phyloP scores from a whole-genome alignment of 2,888 invertebrate species.

The Ischnura elegans region DNA sequence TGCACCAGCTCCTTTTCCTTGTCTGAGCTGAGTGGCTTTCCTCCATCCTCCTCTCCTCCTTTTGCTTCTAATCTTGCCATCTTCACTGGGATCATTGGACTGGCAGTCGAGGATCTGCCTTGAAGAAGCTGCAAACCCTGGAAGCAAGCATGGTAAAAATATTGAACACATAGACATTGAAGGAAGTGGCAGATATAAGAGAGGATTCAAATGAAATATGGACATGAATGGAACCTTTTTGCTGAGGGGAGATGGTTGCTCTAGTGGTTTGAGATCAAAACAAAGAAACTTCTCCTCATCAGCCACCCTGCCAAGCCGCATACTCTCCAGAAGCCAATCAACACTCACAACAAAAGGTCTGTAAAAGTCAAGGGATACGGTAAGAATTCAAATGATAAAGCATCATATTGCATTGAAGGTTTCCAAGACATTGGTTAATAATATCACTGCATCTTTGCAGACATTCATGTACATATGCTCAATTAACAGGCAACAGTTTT shows the following conservation, averaged over 20 bases:
- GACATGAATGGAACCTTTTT: conserved; percentile 78
- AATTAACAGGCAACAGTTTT: background rate
- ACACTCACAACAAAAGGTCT: conserved; percentile 84
- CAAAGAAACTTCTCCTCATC: conserved; percentile 79
- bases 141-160: background rate
- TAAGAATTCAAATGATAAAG: too few species aligned
- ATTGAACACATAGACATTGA: background rate
- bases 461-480: too few species aligned
- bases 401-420: too few species aligned
- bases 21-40: background rate
- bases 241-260: conserved; percentile 82
- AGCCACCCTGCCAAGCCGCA: conserved; percentile 82
- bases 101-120: background rate
- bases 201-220: too few species aligned
- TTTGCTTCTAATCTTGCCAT: background rate
- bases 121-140: conserved; percentile 46
- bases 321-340: conserved; percentile 89
- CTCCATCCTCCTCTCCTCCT: background rate
- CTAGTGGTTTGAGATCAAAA: conserved; percentile 73
- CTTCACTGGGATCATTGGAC: background rate
- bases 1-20: conserved; percentile 27
- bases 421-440: too few species aligned
- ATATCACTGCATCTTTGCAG: too few species aligned
- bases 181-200: too few species aligned
- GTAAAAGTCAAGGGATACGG: too few species aligned